phyloP scores from a whole-genome alignment of 1,140 invertebrate species.

The Drosophila mauritiana region DNA sequence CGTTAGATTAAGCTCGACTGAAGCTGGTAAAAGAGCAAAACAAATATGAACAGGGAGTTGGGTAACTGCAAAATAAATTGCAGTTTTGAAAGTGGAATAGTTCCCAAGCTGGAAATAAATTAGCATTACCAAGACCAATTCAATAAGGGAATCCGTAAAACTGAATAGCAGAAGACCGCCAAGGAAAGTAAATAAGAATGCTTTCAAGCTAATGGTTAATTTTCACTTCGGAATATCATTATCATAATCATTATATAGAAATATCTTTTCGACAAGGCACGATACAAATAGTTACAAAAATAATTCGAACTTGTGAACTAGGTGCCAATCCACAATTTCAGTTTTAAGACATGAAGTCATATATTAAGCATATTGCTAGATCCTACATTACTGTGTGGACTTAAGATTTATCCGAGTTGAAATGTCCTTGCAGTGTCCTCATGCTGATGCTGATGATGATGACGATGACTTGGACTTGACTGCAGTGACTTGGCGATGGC shows the following conservation, averaged over 20 bases:
- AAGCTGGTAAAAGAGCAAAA: conserved; percentile 34
- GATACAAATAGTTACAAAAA: too few species aligned
- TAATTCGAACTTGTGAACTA: too few species aligned
- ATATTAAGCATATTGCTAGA: background rate
- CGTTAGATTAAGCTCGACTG: conserved; percentile 67
- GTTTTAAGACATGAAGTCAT: background rate
- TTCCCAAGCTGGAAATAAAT: conserved; percentile 41
- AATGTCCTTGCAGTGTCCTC: conserved; percentile 36
- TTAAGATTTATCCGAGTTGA: background rate
- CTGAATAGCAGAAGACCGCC: background rate
- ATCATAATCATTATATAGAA: too few species aligned
- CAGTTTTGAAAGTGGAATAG: conserved; percentile 37
- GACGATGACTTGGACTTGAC: conserved; percentile 49
- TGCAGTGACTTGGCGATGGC: conserved; percentile 41
- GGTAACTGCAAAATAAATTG: conserved; percentile 45
- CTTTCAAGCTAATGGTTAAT: background rate
- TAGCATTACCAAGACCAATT: conserved; percentile 41
- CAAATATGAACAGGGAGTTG: conserved; percentile 40
- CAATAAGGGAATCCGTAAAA: conserved; percentile 27
- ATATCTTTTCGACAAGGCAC: too few species aligned
- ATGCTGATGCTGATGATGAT: conserved; percentile 13
- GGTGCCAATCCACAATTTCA: too few species aligned
- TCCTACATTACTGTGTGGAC: background rate
- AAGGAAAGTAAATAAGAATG: background rate
- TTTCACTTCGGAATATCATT: background rate